A percentile compares a stretch with the other conserved stretches of the same genome.
Evolutionary conservation across 2,888 invertebrate species (phyloP).

Genomic region (Dexiosoma caninum): DNA sequence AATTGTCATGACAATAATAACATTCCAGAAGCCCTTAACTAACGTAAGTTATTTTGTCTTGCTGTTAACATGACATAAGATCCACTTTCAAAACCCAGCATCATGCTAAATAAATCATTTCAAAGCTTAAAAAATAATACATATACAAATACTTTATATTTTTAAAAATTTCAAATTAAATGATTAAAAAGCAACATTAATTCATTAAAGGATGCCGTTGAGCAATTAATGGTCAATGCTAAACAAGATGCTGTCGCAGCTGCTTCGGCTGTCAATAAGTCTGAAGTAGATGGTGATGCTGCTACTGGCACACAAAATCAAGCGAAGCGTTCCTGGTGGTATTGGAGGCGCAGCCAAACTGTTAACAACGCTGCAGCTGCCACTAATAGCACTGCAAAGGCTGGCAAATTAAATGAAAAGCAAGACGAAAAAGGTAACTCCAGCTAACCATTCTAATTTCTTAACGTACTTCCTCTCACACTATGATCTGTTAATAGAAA

Average conservation of each 20-base stretch:
- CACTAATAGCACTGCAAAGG: slow-evolving; percentile 51
- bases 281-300: slow-evolving; percentile 64
- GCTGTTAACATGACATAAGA: neutral
- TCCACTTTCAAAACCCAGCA: neutral
- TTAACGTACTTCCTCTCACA: neutral
- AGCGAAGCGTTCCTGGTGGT: slow-evolving; percentile 82
- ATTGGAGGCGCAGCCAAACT: slow-evolving; percentile 81
- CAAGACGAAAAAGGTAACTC: slow-evolving; percentile 69
- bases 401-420: slow-evolving; percentile 66
- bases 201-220: slow-evolving; percentile 75
- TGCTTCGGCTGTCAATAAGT: slow-evolving; percentile 54
- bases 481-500: slow-evolving; percentile 64
- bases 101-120: slow-evolving; percentile 3
- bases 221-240: slow-evolving; percentile 72
- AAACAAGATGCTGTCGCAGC: slow-evolving; percentile 65
- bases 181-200: no score
- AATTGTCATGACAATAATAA: slow-evolving; percentile 90
- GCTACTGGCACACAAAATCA: slow-evolving; percentile 66
- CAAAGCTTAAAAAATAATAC: slow-evolving; percentile 15
- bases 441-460: neutral
- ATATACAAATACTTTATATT: neutral
- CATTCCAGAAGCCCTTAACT: slow-evolving; percentile 91
- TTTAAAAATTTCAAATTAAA: neutral
- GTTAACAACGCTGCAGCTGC: slow-evolving; percentile 63
- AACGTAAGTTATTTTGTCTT: slow-evolving; percentile 79